phyloP scores from a whole-genome alignment of 1,140 invertebrate genomes.

The Physella acuta region DNA sequence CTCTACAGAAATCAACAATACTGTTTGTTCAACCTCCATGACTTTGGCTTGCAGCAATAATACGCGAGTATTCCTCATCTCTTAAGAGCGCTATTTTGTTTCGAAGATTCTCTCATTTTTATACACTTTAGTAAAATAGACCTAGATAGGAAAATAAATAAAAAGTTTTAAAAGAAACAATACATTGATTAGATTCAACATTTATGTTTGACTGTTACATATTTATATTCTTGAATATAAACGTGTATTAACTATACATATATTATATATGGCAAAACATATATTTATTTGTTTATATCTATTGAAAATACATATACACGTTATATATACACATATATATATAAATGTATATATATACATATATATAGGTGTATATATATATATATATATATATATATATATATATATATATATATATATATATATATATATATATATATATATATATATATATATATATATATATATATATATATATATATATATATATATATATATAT shows the following conservation, averaged over 20 bases:
- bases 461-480: background rate
- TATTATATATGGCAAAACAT: background rate
- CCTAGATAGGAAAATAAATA: no score
- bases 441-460: background rate
- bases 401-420: background rate
- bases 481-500: background rate
- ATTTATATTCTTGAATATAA: background rate
- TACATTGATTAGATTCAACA: no score
- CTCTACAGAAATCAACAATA: no score
- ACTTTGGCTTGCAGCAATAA: no score
- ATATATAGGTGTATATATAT: background rate
- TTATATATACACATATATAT: background rate
- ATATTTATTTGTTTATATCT: background rate
- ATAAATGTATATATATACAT: background rate
- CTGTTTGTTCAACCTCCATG: no score
- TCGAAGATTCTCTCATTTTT: no score
- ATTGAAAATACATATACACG: background rate
- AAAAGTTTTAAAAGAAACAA: no score
- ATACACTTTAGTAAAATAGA: no score
- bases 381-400: background rate
- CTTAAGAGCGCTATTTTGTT: no score
- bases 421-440: background rate
- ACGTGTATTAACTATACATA: background rate
- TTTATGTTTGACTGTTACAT: no score
- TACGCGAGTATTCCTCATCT: no score